Conservation (phyloP, 1,140 invertebrate species). For the Drosophila trapezifrons region DNA sequence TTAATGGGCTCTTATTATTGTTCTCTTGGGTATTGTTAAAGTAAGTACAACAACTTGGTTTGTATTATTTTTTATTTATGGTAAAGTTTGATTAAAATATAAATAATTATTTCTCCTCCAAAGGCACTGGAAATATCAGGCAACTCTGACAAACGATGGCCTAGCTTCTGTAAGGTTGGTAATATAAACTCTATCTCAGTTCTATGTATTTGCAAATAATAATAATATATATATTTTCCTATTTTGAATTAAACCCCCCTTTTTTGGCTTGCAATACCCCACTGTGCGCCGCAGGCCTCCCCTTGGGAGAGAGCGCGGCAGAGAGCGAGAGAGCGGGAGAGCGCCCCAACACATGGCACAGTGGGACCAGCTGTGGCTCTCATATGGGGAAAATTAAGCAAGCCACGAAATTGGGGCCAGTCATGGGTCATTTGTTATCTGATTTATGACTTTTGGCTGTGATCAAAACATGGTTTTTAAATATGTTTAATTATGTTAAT, state of each 20-base stretch:
- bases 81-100: too few relatives aligned
- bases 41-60: too few relatives aligned
- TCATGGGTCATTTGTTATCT: constrained; percentile 4
- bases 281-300: background rate
- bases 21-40: too few relatives aligned
- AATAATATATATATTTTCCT: too few relatives aligned
- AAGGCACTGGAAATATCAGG: too few relatives aligned
- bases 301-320: constrained; percentile 8
- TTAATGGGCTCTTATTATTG: background rate
- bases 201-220: too few relatives aligned
- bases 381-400: background rate
- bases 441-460: background rate
- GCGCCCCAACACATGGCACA: constrained; percentile 29
- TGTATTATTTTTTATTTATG: too few relatives aligned
- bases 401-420: constrained; percentile 5
- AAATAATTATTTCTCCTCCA: too few relatives aligned
- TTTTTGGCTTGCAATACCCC: background rate
- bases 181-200: too few relatives aligned
- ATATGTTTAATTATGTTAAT: background rate
- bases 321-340: constrained; percentile 2
- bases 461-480: background rate
- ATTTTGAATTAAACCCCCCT: too few relatives aligned
- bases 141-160: too few relatives aligned
- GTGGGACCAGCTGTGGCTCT: constrained; percentile 4
- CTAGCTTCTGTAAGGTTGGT: too few relatives aligned